Evolutionary conservation across 1,140 invertebrate genomes (phyloP).

Genomic region (Orchesella cincta): DNA sequence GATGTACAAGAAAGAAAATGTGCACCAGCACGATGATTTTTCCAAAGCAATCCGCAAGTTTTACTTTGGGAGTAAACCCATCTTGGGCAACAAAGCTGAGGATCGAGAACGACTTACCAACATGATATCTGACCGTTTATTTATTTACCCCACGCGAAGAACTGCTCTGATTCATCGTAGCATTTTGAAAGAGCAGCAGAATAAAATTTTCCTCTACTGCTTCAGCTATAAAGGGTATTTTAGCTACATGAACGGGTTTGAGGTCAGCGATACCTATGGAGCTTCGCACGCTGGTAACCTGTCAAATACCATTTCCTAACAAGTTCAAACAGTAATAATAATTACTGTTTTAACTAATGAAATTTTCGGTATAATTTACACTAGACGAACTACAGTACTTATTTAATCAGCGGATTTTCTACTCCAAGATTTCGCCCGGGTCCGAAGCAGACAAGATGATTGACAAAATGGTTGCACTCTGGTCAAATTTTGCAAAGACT

Average conservation of each 20-base stretch:
- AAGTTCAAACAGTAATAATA: not conserved
- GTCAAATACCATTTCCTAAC: no score
- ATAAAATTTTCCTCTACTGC: slow-evolving; percentile 23
- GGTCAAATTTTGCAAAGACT: slow-evolving; percentile 38
- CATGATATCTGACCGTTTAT: slow-evolving; percentile 31
- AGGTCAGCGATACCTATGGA: slow-evolving; percentile 27
- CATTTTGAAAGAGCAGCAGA: not conserved
- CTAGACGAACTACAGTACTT: slow-evolving; percentile 45
- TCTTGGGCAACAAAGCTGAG: not conserved
- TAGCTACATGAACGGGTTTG: slow-evolving; percentile 31
- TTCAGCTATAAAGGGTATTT: slow-evolving; percentile 30
- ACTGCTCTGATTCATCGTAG: slow-evolving; percentile 20
- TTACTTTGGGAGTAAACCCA: slow-evolving; percentile 32
- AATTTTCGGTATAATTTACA: not conserved
- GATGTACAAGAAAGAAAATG: slow-evolving; percentile 6
- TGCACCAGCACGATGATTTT: slow-evolving; percentile 1
- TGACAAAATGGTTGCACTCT: slow-evolving; percentile 33
- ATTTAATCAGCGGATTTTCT: slow-evolving; percentile 29
- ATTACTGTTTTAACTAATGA: not conserved
- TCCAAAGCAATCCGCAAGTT: not conserved
- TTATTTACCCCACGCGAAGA: slow-evolving; percentile 15
- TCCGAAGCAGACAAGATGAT: slow-evolving; percentile 27
- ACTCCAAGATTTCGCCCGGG: slow-evolving; percentile 17
- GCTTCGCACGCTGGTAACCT: slow-evolving; percentile 2
- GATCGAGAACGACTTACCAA: slow-evolving; percentile 28